Evolutionary conservation across 2,888 invertebrate genomes (phyloP).

Genomic region (Watsonalla binaria): DNA sequence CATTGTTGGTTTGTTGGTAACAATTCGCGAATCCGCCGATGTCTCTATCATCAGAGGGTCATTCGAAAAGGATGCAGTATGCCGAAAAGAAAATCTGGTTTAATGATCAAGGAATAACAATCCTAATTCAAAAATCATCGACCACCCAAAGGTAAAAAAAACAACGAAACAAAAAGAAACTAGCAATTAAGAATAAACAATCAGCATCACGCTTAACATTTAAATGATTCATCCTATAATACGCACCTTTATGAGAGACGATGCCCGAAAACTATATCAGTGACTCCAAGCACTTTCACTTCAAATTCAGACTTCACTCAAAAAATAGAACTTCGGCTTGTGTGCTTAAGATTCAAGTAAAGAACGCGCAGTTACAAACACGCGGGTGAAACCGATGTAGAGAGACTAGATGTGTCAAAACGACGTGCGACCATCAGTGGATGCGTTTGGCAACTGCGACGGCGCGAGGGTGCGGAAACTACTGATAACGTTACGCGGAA

Average conservation of each 20-base stretch:
- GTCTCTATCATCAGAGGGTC: neutral
- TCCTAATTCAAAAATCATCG: neutral
- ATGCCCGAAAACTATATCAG: slow-evolving; percentile 27
- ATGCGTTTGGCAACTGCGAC: slow-evolving; percentile 75
- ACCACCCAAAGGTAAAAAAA: no score
- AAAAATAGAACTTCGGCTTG: neutral
- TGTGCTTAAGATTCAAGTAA: slow-evolving; percentile 2
- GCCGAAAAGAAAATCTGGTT: neutral
- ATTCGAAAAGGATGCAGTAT: neutral
- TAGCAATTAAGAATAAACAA: neutral
- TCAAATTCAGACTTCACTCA: slow-evolving; percentile 1
- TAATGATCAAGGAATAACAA: no score
- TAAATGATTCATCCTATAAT: slow-evolving; percentile 16
- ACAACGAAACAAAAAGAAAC: no score
- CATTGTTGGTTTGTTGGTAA: slow-evolving; percentile 24
- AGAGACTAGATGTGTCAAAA: slow-evolving; percentile 62
- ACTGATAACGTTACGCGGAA: slow-evolving; percentile 77
- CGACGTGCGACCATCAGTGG: slow-evolving; percentile 71
- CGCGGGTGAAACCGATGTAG: slow-evolving; percentile 31
- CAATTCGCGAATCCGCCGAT: slow-evolving; percentile 8
- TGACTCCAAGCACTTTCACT: slow-evolving; percentile 32
- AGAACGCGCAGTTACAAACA: slow-evolving; percentile 5
- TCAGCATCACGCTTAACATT: slow-evolving; percentile 16
- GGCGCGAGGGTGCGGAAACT: slow-evolving; percentile 73
- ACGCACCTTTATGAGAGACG: slow-evolving; percentile 35